These are phyloP conservation scores for Premnoplex brunnescens DNA, from an alignment of 2,797 vertebrate genomes.

Conservation along the genomic window DNA sequence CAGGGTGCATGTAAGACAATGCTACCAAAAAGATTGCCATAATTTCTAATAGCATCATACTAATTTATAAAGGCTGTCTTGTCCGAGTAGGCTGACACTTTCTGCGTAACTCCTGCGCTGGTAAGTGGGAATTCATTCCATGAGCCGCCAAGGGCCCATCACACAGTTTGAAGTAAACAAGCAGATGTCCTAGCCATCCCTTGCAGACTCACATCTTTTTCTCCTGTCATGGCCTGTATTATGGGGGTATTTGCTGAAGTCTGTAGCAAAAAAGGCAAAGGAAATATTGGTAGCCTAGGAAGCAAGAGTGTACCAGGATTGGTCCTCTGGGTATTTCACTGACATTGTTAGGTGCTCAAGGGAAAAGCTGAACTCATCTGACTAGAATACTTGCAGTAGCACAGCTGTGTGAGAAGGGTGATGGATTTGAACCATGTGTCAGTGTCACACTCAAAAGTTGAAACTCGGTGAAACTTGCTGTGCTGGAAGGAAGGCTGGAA, in stretches of 20 bases:
- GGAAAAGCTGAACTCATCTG: neutral
- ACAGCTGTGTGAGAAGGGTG: neutral
- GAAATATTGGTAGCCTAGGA: neutral
- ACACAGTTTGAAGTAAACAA: neutral
- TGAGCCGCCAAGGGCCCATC: neutral
- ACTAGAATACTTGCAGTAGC: neutral
- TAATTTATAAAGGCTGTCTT: slow-evolving; percentile 79
- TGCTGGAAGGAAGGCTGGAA: neutral
- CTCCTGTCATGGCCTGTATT: neutral
- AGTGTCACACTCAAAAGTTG: neutral
- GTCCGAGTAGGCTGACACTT: slow-evolving; percentile 71
- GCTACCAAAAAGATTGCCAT: slow-evolving; percentile 72
- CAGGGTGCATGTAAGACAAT: slow-evolving; percentile 70
- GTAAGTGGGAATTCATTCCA: slow-evolving; percentile 54
- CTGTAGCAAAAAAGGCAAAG: neutral
- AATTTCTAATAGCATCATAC: slow-evolving; percentile 74
- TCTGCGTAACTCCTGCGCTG: slow-evolving; percentile 40
- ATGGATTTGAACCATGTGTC: neutral
- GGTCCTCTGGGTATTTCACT: slow-evolving; percentile 22
- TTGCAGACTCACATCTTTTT: neutral
- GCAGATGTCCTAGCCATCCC: neutral
- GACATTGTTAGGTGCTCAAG: neutral
- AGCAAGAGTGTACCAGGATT: neutral
- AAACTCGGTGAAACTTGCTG: neutral
- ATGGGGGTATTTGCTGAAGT: neutral